Percentiles rank a stretch among this genome's conserved stretches.
phyloP scores from a whole-genome alignment of 2,797 vertebrate species.

The Enteromius treurensis region DNA sequence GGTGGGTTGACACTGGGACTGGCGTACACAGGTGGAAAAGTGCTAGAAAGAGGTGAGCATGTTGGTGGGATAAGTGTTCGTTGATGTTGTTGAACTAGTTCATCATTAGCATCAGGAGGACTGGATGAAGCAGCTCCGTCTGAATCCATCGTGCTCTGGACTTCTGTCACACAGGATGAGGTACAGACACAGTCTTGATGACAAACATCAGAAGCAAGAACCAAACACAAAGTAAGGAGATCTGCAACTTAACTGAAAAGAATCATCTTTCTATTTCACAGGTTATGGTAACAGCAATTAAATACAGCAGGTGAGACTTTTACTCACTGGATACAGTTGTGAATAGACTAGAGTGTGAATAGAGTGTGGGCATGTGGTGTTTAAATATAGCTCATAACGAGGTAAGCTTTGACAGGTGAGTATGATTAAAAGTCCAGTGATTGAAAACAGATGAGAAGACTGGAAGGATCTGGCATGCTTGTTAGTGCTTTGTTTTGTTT shows the following conservation, averaged over 20 bases:
- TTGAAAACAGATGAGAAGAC: background rate
- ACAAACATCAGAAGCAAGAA: background rate
- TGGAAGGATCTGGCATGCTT: too few species aligned
- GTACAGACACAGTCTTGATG: too few species aligned
- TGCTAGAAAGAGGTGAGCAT: too few species aligned
- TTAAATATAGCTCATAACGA: background rate
- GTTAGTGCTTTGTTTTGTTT: too few species aligned
- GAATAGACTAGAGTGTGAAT: background rate
- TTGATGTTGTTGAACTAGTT: background rate
- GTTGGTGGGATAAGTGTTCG: too few species aligned
- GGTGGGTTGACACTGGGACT: background rate
- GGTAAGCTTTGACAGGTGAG: background rate
- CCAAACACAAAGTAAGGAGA: background rate
- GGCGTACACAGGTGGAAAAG: background rate
- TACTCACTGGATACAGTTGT: background rate
- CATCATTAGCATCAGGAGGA: background rate
- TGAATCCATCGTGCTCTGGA: background rate
- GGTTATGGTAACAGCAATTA: background rate
- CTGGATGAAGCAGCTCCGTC: background rate
- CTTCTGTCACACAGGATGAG: background rate
- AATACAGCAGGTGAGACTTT: background rate
- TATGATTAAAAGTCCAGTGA: background rate
- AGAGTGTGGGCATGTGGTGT: background rate
- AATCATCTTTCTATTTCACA: background rate
- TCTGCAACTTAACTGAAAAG: background rate